Conservation (phyloP, 35 echinoderm and acorn worm species). For the Lytechinus pictus region DNA sequence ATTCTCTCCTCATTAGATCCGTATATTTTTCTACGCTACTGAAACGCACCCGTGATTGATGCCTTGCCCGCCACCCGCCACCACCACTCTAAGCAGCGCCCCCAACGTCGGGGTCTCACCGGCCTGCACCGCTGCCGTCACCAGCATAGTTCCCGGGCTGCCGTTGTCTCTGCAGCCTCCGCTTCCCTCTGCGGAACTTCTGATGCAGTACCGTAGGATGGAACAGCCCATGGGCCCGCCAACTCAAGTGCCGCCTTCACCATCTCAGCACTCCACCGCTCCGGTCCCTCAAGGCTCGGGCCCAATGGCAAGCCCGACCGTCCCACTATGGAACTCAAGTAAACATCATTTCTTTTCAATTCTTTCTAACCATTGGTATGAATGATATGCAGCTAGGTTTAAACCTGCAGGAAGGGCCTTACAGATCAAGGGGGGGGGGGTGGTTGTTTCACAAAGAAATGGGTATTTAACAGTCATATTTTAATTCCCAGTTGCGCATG, state of each 20-base stretch:
- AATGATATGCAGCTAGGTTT: no score
- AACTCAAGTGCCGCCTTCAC: not conserved
- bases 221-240: conserved; percentile 35
- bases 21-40: conserved; percentile 11
- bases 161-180: conserved; percentile 21
- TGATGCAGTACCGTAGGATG: conserved; percentile 44
- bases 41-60: conserved; percentile 20
- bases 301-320: conserved; percentile 9
- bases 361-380: no score
- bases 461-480: no score
- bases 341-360: not conserved
- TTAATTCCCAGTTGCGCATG: no score
- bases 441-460: no score
- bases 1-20: not conserved
- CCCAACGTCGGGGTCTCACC: conserved; percentile 43
- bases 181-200: not conserved
- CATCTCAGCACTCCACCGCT: not conserved
- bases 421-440: no score
- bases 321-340: conserved; percentile 41
- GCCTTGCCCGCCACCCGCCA: conserved; percentile 51
- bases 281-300: not conserved
- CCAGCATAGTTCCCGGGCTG: conserved; percentile 28
- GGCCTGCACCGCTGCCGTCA: conserved; percentile 41
- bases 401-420: no score
- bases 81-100: conserved; percentile 39